Evolutionary conservation across 2,888 invertebrate genomes (phyloP), one percentile per base, ranked within the genome.

Genomic region (Sinopyrophorus schimmeli): DNA sequence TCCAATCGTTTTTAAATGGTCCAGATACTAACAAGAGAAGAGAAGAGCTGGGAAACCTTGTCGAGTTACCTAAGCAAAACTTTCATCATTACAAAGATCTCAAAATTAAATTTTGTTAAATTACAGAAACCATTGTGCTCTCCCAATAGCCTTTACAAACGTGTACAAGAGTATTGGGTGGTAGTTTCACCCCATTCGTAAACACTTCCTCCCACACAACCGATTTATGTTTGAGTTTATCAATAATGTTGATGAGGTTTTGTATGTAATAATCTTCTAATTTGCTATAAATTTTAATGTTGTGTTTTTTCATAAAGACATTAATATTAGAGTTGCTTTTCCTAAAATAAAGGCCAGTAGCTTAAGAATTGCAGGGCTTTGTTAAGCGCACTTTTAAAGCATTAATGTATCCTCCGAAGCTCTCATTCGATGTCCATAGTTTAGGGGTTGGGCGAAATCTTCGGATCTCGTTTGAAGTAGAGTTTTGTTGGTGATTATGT

Each of bases 151-250:
- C n/a, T 5, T 78, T 87, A 95, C 95, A 95, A 1, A 94, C 83
- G 66, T 94, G 91, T 2, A 94, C 83, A 0, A 92, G 77, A 0
- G 91, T 86, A 12, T 81, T 80, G 0, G 70, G 65, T 0, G 80
- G 74, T 17, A 88, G 65, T 1, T 70, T 61, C 0, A 83, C 86
- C 1, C 81, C 81, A 69, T 92, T 88, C 58, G 86, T 84, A 61
- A 87, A 87, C 1, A 93, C 91, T 76, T 96, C 95, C 77, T 95
- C 88, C 90, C 90, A 91, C 7, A 90, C 85, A 18, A 88, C 75
- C 31, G 83, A 78, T 18, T 74, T 78, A 3, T 73, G 71, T 3
- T 78, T 73, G 3, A 80, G 63, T 1, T 67, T 55, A 1, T 71
- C 59, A 0, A 81, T 75, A 43, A 82, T 78, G 26, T 80, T 68